A percentile compares a stretch with the other conserved stretches of the same genome.
phyloP scores from a whole-genome alignment of 2,113 vertebrate genomes.

The Epinephelus cyanopodus region DNA sequence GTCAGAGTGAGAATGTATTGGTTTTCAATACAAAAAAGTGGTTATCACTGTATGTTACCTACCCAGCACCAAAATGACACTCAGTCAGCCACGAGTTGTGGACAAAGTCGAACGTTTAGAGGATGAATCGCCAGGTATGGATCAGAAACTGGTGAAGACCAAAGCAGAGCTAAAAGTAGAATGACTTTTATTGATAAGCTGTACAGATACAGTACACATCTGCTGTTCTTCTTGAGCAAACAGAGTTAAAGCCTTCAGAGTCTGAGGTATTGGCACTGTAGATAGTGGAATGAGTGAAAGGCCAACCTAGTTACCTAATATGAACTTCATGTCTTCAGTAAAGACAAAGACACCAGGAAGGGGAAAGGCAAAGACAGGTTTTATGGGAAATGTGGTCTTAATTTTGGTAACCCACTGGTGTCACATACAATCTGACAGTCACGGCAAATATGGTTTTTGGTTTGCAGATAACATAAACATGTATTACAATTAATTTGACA shows the following conservation, averaged over 20 bases:
- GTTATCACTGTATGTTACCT: neutral
- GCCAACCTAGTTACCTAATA: neutral
- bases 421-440: constrained; percentile 12
- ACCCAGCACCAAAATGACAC: neutral
- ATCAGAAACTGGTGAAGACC: neutral
- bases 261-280: neutral
- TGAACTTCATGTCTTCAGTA: neutral
- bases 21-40: neutral
- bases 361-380: neutral
- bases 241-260: no score
- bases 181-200: neutral
- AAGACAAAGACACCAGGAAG: neutral
- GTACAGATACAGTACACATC: neutral
- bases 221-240: no score
- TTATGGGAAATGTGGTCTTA: constrained; percentile 25
- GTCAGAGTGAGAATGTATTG: no score
- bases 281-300: neutral
- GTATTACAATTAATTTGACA: neutral
- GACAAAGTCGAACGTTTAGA: neutral
- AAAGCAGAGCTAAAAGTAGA: neutral
- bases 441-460: neutral
- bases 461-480: constrained; percentile 24
- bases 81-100: neutral
- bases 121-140: neutral
- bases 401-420: constrained; percentile 8